A percentile compares a stretch with the other conserved stretches of the same genome.
Evolutionary conservation across 2,797 vertebrate genomes (phyloP).

Genomic region (Selene dorsalis): DNA sequence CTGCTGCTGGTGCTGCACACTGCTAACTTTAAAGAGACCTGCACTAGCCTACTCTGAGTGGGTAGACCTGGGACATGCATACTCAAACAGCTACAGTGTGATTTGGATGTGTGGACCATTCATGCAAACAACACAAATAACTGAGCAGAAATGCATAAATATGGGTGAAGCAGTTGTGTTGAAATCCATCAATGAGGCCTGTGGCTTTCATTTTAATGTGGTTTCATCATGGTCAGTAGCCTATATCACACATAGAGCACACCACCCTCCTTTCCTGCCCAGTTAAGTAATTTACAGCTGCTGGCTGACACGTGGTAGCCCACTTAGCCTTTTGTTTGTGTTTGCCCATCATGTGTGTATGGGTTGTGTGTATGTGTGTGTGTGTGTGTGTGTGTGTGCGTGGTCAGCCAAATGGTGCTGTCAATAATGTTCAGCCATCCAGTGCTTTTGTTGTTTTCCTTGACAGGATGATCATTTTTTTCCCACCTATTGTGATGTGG

Average conservation of each 20-base stretch:
- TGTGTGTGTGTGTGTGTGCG: conserved; percentile 7
- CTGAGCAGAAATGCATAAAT: conserved; percentile 6
- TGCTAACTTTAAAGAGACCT: not conserved
- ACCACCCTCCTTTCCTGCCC: conserved; percentile 17
- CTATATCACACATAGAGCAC: conserved; percentile 9
- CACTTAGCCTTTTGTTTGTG: conserved; percentile 76
- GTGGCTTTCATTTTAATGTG: conserved; percentile 24
- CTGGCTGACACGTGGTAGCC: conserved; percentile 66
- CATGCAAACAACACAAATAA: conserved; percentile 25
- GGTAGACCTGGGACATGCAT: not conserved
- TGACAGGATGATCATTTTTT: conserved; percentile 43
- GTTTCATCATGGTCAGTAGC: conserved; percentile 18
- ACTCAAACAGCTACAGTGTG: not conserved
- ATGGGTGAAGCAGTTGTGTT: conserved; percentile 8
- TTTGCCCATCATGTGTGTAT: conserved; percentile 48
- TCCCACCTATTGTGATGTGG: conserved; percentile 36
- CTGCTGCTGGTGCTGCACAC: conserved; percentile 17
- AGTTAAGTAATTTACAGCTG: conserved; percentile 72
- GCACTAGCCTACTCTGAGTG: conserved; percentile 15
- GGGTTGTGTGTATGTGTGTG: conserved; percentile 5
- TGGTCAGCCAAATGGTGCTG: conserved; percentile 76
- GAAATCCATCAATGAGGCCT: conserved; percentile 29
- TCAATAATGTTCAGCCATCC: conserved; percentile 64
- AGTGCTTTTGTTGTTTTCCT: conserved; percentile 54
- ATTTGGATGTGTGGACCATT: not conserved